These are phyloP conservation scores for Delia radicum DNA, from an alignment of 1,140 invertebrate species.

Conservation along the genomic window DNA sequence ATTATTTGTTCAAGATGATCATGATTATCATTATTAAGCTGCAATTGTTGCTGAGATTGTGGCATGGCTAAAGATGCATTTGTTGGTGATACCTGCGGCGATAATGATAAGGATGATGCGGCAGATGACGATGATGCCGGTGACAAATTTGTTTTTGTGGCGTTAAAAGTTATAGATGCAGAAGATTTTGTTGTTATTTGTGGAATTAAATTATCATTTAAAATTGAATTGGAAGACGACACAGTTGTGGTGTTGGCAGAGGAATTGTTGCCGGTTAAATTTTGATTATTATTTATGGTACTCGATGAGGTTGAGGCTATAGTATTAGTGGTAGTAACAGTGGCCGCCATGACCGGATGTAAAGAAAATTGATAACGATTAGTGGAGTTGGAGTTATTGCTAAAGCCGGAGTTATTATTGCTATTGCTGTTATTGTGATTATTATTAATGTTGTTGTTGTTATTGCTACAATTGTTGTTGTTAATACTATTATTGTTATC, in stretches of 20 bases:
- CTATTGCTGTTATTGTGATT: background rate
- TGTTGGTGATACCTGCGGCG: background rate
- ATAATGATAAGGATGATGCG: background rate
- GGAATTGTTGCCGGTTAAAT: constrained; percentile 2
- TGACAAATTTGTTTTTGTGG: background rate
- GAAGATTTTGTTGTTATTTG: background rate
- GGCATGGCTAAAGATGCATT: background rate
- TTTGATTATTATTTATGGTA: too few relatives aligned
- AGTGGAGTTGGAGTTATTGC: constrained; percentile 3
- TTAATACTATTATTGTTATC: constrained; percentile 31
- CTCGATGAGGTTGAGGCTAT: too few relatives aligned
- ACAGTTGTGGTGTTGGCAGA: background rate
- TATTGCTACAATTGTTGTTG: constrained; percentile 31
- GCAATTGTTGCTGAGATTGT: constrained; percentile 1
- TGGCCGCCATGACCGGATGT: constrained; percentile 23
- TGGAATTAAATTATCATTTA: background rate
- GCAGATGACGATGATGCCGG: background rate
- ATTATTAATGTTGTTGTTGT: constrained; percentile 26
- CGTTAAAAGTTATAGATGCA: background rate
- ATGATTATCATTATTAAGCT: background rate
- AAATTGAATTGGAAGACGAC: background rate
- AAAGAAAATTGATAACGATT: constrained; percentile 31
- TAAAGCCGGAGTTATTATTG: background rate
- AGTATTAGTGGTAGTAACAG: constrained; percentile 2
- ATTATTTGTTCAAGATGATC: background rate